phyloP scores from a whole-genome alignment of 2,113 vertebrate genomes.

The Phocoena phocoena region DNA sequence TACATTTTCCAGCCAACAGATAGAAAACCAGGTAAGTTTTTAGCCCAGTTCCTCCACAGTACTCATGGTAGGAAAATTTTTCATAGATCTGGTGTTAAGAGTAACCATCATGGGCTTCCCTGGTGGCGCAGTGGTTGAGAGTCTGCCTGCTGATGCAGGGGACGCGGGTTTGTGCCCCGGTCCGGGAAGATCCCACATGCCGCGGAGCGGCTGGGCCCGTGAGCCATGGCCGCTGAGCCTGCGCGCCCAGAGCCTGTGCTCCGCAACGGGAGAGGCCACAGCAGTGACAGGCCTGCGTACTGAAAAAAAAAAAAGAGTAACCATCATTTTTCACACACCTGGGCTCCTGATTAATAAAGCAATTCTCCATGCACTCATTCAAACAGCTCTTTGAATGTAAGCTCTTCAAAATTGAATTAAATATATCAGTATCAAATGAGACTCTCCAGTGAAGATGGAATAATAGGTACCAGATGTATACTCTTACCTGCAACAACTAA shows the following conservation, averaged over 20 bases:
- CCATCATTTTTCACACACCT: neutral
- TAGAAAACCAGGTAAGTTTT: neutral
- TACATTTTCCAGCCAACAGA: neutral
- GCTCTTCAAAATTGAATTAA: neutral
- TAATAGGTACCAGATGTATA: neutral
- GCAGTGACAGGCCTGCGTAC: no score
- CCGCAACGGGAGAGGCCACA: no score
- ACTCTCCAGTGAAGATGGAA: neutral
- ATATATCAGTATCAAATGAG: neutral
- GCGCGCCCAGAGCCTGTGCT: no score
- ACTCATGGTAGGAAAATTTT: neutral
- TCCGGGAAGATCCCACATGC: no score
- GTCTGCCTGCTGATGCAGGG: no score
- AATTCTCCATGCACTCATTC: neutral
- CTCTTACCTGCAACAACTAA: neutral
- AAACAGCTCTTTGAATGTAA: neutral
- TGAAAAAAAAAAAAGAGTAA: neutral
- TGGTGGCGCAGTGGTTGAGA: no score
- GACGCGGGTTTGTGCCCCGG: no score
- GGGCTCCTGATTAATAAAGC: neutral
- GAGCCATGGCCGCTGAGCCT: no score
- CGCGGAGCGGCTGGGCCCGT: no score
- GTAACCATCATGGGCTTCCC: neutral
- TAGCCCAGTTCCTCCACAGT: neutral
- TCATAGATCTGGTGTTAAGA: neutral